A percentile compares a stretch with the other conserved stretches of the same genome.
These are phyloP conservation scores for Acheta domesticus DNA, from an alignment of 2,888 invertebrate genomes.

Conservation along the genomic window DNA sequence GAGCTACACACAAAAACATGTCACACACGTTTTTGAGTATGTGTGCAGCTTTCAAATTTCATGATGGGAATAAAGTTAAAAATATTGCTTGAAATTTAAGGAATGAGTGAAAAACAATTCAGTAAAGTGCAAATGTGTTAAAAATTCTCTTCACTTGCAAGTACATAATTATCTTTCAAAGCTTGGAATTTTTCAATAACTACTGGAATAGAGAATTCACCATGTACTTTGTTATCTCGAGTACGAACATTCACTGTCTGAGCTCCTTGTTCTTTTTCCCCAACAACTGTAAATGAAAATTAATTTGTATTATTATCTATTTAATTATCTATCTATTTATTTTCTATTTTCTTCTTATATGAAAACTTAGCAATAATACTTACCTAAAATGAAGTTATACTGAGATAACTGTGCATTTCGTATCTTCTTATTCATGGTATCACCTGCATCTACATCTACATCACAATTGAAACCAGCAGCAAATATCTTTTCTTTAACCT, in stretches of 20 bases:
- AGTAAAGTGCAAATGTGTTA: background rate
- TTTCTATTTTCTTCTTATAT: background rate
- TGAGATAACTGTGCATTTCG: conserved; percentile 95
- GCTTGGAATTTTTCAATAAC: conserved; percentile 75
- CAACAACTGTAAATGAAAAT: conserved; percentile 64
- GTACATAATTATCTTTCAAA: conserved; percentile 59
- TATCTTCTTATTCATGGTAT: conserved; percentile 98
- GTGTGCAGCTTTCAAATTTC: no score
- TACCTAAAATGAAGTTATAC: conserved; percentile 95
- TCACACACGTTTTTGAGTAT: no score
- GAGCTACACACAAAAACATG: no score
- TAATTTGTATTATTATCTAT: background rate
- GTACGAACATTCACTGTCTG: conserved; percentile 96
- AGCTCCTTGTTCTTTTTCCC: conserved; percentile 87
- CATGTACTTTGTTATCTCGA: conserved; percentile 94
- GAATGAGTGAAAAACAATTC: background rate
- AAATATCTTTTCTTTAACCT: conserved; percentile 62
- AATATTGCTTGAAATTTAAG: background rate
- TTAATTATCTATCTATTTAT: no score
- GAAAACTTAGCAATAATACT: conserved; percentile 40
- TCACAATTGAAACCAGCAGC: conserved; percentile 88
- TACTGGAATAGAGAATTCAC: conserved; percentile 80
- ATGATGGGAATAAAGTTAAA: background rate
- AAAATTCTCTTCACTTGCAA: conserved; percentile 53
- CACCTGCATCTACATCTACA: conserved; percentile 85